Conservation (phyloP, 1,140 invertebrate species). For the Plodia interpunctella region DNA sequence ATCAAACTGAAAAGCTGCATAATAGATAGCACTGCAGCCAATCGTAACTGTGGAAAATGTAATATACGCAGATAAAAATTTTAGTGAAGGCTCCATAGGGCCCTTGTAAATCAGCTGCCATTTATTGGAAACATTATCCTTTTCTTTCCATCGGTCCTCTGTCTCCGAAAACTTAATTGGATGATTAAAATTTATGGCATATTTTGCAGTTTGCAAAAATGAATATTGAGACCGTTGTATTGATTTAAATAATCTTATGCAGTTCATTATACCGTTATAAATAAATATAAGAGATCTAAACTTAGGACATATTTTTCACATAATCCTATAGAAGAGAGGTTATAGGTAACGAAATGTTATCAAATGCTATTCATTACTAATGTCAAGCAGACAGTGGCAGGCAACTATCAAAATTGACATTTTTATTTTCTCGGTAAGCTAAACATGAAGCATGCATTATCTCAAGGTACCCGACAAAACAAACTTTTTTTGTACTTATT, state of each 20-base stretch:
- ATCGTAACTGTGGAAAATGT: conserved; percentile 47
- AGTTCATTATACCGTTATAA: not conserved
- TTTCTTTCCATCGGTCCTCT: conserved; percentile 49
- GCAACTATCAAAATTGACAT: too few species aligned
- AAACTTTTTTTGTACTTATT: too few species aligned
- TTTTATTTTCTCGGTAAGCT: too few species aligned
- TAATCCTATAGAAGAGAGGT: too few species aligned
- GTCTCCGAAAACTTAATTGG: conserved; percentile 54
- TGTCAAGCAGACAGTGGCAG: too few species aligned
- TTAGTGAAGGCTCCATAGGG: conserved; percentile 52
- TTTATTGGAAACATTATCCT: conserved; percentile 43
- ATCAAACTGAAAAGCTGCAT: conserved; percentile 47
- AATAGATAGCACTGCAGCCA: conserved; percentile 39
- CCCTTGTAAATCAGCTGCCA: conserved; percentile 68
- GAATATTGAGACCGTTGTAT: not conserved
- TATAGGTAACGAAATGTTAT: too few species aligned
- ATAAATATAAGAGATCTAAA: not conserved
- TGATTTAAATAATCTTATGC: not conserved
- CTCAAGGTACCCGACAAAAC: too few species aligned
- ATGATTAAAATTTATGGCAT: conserved; percentile 35
- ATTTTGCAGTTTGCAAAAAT: conserved; percentile 23
- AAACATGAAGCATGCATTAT: too few species aligned
- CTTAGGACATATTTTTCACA: not conserved
- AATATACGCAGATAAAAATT: conserved; percentile 47
- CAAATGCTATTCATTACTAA: too few species aligned